Percentiles rank a stretch among this genome's conserved stretches.
Evolutionary conservation across 2,113 vertebrate species (phyloP).

Genomic region (Corythornis madagascariensis): DNA sequence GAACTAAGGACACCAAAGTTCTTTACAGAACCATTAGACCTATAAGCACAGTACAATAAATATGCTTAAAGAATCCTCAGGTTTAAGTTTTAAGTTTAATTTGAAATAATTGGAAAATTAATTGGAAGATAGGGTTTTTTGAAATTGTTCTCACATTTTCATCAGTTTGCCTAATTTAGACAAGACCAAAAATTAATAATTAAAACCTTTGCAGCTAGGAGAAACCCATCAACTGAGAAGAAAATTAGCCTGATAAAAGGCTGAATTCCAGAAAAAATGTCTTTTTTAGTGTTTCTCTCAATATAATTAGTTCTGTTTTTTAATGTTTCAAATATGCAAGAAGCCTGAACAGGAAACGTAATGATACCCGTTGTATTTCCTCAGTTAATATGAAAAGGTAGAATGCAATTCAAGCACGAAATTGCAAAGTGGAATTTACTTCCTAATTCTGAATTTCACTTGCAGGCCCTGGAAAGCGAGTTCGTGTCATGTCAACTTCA

Average conservation of each 20-base stretch:
- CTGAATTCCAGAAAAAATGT: not conserved
- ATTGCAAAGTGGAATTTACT: not conserved
- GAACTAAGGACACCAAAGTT: not conserved
- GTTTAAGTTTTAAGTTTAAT: not conserved
- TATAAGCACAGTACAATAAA: not conserved
- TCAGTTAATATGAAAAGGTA: not conserved
- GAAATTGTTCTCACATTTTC: not conserved
- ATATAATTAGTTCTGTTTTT: not conserved
- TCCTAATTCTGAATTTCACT: conserved; percentile 49
- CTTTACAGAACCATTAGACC: not conserved
- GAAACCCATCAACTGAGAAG: not conserved
- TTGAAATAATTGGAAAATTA: not conserved
- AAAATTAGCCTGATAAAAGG: not conserved
- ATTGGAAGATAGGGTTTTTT: not conserved
- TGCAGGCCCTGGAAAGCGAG: conserved; percentile 96
- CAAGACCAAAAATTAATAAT: not conserved
- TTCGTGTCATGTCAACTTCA: conserved; percentile 99
- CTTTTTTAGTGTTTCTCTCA: not conserved
- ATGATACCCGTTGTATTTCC: not conserved
- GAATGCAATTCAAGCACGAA: not conserved
- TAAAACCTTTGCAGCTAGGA: not conserved
- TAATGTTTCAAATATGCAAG: not conserved
- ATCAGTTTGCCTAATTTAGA: not conserved
- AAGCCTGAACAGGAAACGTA: not conserved
- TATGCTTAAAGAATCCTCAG: not conserved